Base-by-base conservation (phyloP, 2,888 invertebrate genomes). In the Cremastobaeus sp. region DNA sequence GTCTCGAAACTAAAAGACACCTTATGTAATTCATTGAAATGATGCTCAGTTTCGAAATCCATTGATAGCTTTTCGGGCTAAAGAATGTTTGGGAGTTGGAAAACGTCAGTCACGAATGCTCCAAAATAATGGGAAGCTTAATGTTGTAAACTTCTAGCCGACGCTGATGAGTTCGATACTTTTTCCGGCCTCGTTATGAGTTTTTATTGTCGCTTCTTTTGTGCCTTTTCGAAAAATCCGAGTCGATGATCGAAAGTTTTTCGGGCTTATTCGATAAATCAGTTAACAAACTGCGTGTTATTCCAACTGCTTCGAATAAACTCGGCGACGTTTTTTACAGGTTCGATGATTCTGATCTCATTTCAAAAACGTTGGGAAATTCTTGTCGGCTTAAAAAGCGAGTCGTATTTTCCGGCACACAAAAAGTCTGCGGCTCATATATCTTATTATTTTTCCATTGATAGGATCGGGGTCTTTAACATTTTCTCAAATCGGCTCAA, bases 71-170 rank as follows among this genome's bases (percentile, higher is more conserved):
- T 11, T 12, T 34, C 9, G 9, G n/a, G 9, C 2, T n/a, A 8
- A 30, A 30, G 2, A 30, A n/a, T n/a, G 30, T 9, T 30, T 2
- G n/a, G n/a, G 9, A 21, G 43, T 43, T 43, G 3, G 14, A 43
- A 43, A 20, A 21, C 43, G 43, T 43, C 41, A 21, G n/a, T 21
- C 20, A 21, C 21, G 21, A 43, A 21, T 21, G 21, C 12, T 25
- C 43, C 25, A 11, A 43, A 43, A 43, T 43, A 43, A 43, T 43
- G 21, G 11, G 43, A 25, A 43, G 43, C 43, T n/a, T 5, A 43
- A 25, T n/a, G 20, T 11, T 43, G 43, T 43, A 25, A 25, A 12
- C 25, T 21, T n/a, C n/a, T n/a, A n/a, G n/a, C 9, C 9, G 0
- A 2, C 20, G 25, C 25, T 43, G 12, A 43, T 21, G 12, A 11